Conservation (phyloP, 2,888 invertebrate genomes). For the Blastobasis adustella region DNA sequence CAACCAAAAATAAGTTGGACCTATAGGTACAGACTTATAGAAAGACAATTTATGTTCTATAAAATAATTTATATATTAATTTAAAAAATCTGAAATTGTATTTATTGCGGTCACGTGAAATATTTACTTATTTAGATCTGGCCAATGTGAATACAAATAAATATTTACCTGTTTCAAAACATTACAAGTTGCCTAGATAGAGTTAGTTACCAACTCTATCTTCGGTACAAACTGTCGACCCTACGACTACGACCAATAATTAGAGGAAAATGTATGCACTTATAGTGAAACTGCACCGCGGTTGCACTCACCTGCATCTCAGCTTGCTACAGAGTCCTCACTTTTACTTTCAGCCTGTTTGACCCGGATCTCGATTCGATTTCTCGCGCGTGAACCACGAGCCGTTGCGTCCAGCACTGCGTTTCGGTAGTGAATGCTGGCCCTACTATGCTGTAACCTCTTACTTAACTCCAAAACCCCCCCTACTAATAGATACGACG, state of each 20-base stretch:
- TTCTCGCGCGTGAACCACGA: constrained; percentile 29
- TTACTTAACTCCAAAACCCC: constrained; percentile 59
- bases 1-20: no score
- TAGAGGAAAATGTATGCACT: no score
- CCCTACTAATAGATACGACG: constrained; percentile 22
- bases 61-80: no score
- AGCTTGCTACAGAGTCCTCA: constrained; percentile 22
- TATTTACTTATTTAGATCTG: neutral
- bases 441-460: constrained; percentile 55
- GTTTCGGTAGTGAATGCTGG: constrained; percentile 54
- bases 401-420: constrained; percentile 33
- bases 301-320: constrained; percentile 57
- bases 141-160: constrained; percentile 26
- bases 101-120: no score
- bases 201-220: no score
- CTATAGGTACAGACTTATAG: no score
- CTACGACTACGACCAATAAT: no score
- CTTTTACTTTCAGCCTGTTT: constrained; percentile 55
- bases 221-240: no score
- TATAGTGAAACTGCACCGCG: constrained; percentile 26
- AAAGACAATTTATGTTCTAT: no score
- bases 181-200: no score
- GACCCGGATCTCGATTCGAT: constrained; percentile 54
- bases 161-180: no score
- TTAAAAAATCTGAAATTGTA: no score